Conservation (phyloP, 2,113 vertebrate species). For the Scatophagus argus region DNA sequence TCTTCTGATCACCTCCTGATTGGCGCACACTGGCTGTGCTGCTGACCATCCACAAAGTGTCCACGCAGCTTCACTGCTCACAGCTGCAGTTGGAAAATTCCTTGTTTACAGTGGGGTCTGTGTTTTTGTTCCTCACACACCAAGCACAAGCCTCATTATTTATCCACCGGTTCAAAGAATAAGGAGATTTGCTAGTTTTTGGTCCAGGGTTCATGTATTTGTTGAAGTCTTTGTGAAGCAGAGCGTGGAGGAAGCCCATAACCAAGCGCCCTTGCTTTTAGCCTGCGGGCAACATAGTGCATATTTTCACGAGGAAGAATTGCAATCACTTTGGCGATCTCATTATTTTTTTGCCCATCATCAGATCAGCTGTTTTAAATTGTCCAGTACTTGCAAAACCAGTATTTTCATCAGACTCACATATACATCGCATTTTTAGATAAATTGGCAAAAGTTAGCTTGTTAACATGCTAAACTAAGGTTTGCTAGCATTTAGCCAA, state of each 20-base stretch:
- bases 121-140: slow-evolving; percentile 42
- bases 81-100: slow-evolving; percentile 46
- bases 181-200: neutral
- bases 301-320: too few species aligned
- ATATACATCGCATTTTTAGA: too few species aligned
- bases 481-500: too few species aligned
- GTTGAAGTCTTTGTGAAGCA: neutral
- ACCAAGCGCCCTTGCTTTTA: neutral
- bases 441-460: too few species aligned
- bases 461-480: too few species aligned
- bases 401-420: too few species aligned
- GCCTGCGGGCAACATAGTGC: neutral
- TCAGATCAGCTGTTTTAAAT: neutral
- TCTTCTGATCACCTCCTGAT: slow-evolving; percentile 66
- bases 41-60: slow-evolving; percentile 32
- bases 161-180: neutral
- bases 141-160: slow-evolving; percentile 44
- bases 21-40: slow-evolving; percentile 32
- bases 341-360: too few species aligned
- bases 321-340: neutral
- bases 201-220: neutral
- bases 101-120: slow-evolving; percentile 25
- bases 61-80: slow-evolving; percentile 29
- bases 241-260: neutral
- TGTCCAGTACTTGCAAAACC: neutral